A percentile compares a stretch with the other conserved stretches of the same genome.
phyloP scores from a whole-genome alignment of 2,797 vertebrate genomes.

The Thaleichthys pacificus region DNA sequence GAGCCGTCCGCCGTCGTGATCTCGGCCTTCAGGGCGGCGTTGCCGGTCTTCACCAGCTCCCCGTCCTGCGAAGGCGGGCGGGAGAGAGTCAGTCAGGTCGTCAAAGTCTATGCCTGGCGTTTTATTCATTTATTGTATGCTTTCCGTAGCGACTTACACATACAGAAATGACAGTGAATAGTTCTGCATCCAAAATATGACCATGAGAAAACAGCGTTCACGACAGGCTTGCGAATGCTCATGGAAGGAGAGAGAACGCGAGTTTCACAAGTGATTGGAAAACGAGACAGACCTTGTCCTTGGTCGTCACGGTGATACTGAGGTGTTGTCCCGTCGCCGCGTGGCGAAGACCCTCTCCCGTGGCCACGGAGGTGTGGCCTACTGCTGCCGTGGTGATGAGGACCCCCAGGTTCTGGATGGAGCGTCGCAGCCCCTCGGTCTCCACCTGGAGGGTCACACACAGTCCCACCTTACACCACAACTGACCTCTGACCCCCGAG shows the following conservation, averaged over 20 bases:
- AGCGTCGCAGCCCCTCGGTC: slow-evolving; percentile 87
- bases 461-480: no score
- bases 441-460: slow-evolving; percentile 70
- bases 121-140: no score
- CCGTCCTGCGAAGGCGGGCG: slow-evolving; percentile 69
- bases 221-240: not conserved
- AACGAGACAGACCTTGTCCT: slow-evolving; percentile 79
- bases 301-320: slow-evolving; percentile 90
- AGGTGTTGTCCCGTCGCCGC: slow-evolving; percentile 88
- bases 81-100: no score
- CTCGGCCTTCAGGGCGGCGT: slow-evolving; percentile 83
- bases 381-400: slow-evolving; percentile 90
- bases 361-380: slow-evolving; percentile 88
- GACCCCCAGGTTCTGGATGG: slow-evolving; percentile 90
- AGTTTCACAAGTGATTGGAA: no score
- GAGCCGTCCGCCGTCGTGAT: slow-evolving; percentile 77
- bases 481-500: not conserved
- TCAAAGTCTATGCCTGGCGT: no score
- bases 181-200: no score
- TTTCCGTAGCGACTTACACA: no score
- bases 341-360: slow-evolving; percentile 89
- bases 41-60: slow-evolving; percentile 87
- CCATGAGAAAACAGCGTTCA: no score
- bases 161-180: no score
- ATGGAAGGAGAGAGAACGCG: no score